Conservation (phyloP, 1,140 invertebrate species). For the Apis cerana region DNA sequence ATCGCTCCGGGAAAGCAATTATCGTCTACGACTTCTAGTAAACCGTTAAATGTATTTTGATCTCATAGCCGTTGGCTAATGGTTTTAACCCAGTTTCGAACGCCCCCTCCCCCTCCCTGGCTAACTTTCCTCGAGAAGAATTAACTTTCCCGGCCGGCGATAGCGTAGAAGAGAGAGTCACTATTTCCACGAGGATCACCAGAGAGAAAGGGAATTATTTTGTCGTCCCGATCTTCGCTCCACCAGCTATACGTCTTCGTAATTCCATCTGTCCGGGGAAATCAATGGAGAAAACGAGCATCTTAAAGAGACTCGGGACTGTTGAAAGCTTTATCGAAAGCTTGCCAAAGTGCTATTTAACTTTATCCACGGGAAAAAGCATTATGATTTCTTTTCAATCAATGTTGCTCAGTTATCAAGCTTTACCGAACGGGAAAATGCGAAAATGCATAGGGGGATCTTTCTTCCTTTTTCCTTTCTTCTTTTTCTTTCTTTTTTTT, state of each 20-base stretch:
- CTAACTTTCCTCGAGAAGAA: constrained; percentile 9
- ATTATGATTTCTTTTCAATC: background rate
- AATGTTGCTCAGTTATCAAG: too few relatives aligned
- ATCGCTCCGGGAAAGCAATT: constrained; percentile 12
- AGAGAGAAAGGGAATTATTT: background rate
- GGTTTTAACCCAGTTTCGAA: constrained; percentile 29
- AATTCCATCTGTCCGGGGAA: constrained; percentile 6
- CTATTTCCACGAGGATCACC: background rate
- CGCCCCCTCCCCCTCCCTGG: background rate
- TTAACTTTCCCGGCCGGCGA: background rate
- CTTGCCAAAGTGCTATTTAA: background rate
- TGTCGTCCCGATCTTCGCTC: background rate
- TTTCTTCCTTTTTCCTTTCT: too few relatives aligned
- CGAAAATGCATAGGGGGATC: too few relatives aligned
- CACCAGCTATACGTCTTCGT: background rate
- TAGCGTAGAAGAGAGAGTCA: background rate
- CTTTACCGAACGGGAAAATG: background rate
- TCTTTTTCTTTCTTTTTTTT: too few relatives aligned
- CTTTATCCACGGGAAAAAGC: background rate
- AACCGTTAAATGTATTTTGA: constrained; percentile 36
- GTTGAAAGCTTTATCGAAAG: background rate
- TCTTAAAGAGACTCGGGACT: background rate
- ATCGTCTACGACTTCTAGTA: constrained; percentile 21
- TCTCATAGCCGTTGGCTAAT: constrained; percentile 31
- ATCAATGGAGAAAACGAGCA: background rate